A percentile compares a stretch with the other conserved stretches of the same genome.
Conservation (phyloP, 1,140 invertebrate genomes). For the Eumaeus atala region DNA sequence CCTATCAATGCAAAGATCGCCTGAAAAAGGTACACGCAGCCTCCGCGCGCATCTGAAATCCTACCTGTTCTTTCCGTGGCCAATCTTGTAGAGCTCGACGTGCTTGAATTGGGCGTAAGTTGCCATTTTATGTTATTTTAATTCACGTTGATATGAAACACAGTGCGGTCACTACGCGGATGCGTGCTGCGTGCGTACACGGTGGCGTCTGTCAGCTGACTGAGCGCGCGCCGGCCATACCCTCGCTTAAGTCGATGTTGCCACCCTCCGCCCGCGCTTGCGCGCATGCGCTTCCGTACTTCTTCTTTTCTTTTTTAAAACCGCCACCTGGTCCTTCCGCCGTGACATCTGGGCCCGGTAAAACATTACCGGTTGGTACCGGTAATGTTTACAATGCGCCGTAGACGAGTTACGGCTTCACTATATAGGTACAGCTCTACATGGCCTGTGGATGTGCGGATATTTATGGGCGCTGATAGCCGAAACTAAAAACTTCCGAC, state of each 20-base stretch:
- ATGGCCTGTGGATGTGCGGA: too few species aligned
- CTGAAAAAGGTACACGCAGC: slow-evolving; percentile 1
- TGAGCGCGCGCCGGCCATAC: slow-evolving; percentile 59
- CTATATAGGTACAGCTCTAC: too few species aligned
- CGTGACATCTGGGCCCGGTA: slow-evolving; percentile 42
- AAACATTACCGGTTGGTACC: slow-evolving; percentile 43
- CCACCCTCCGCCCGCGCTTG: slow-evolving; percentile 64
- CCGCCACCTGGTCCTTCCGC: slow-evolving; percentile 24
- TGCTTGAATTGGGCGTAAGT: slow-evolving; percentile 82
- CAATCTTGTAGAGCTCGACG: slow-evolving; percentile 82
- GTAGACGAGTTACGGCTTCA: slow-evolving; percentile 32
- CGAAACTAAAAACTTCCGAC: too few species aligned
- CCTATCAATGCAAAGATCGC: background rate
- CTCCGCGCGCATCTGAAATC: slow-evolving; percentile 22
- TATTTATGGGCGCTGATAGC: too few species aligned
- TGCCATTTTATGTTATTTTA: slow-evolving; percentile 72
- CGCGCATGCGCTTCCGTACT: slow-evolving; percentile 59
- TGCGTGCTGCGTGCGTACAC: slow-evolving; percentile 34
- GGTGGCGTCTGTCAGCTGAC: slow-evolving; percentile 60
- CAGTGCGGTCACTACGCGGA: slow-evolving; percentile 51
- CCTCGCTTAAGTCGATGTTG: slow-evolving; percentile 66
- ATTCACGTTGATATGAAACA: slow-evolving; percentile 47
- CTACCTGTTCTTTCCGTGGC: slow-evolving; percentile 81
- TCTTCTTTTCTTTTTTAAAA: slow-evolving; percentile 28
- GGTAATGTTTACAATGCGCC: too few species aligned